Conservation (phyloP, 2,113 vertebrate genomes). For the Cottus gobio region DNA sequence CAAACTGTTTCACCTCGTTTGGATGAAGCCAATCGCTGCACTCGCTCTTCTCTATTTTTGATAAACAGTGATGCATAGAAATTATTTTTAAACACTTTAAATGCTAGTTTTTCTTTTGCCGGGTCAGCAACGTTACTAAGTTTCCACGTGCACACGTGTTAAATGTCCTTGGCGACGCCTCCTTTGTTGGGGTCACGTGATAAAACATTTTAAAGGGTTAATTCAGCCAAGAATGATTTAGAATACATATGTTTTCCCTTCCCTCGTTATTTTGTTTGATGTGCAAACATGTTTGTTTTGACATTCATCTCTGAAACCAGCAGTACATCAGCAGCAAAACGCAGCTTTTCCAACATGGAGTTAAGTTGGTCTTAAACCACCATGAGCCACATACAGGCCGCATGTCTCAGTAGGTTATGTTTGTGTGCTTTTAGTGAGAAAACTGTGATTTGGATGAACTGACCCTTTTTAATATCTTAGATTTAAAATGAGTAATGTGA, state of each 20-base stretch:
- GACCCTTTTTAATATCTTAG: background rate
- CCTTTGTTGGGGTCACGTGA: constrained; percentile 6
- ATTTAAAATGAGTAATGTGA: background rate
- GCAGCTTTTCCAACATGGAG: no score
- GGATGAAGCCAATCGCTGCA: no score
- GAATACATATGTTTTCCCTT: background rate
- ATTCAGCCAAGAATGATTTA: background rate
- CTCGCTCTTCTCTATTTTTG: no score
- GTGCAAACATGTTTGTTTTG: no score
- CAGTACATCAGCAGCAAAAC: background rate
- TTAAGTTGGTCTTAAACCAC: no score
- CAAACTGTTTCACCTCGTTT: no score
- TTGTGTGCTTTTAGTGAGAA: background rate
- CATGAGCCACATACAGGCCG: no score
- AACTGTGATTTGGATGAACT: background rate
- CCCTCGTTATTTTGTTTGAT: background rate
- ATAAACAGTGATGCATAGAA: background rate
- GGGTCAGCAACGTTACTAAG: background rate
- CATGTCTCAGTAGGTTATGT: no score
- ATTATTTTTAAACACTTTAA: background rate
- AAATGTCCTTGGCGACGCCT: background rate
- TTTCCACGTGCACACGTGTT: background rate
- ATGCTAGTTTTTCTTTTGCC: background rate
- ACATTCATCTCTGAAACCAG: background rate
- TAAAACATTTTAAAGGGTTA: constrained; percentile 2